Conservation (phyloP, 2,113 vertebrate species). For the Empidonax traillii region DNA sequence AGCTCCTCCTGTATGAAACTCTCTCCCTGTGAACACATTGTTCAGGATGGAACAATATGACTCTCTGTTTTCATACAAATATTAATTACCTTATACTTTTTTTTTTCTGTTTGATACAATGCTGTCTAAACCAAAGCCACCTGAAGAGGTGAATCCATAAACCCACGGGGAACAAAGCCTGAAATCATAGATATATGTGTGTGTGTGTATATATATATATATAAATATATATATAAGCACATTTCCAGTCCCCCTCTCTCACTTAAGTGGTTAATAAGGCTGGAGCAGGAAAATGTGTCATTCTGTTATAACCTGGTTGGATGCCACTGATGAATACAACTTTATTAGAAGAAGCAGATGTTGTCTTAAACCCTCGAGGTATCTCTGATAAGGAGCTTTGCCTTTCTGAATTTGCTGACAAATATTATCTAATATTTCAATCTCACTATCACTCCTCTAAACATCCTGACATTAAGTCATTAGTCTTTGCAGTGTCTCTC, state of each 20-base stretch:
- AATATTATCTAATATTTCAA: neutral
- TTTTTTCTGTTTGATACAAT: neutral
- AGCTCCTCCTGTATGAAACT: neutral
- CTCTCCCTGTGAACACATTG: neutral
- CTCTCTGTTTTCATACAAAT: neutral
- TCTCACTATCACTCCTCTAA: neutral
- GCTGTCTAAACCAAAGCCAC: neutral
- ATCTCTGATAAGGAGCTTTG: neutral
- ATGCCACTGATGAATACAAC: neutral
- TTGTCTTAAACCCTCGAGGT: neutral
- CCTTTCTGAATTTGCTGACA: neutral
- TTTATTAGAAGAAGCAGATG: conserved; percentile 5
- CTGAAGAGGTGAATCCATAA: neutral
- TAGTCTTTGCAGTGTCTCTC: neutral
- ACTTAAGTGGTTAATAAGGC: neutral
- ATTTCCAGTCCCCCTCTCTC: neutral
- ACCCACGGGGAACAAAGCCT: neutral
- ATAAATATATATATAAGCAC: too few species aligned
- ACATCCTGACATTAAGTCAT: neutral
- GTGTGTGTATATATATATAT: neutral
- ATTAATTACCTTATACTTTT: neutral
- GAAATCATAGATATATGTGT: neutral
- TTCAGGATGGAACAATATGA: neutral
- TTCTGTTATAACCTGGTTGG: neutral
- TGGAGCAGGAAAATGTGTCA: neutral